These are phyloP conservation scores for Drosophila rubida DNA, from an alignment of 2,888 invertebrate genomes.

Conservation along the genomic window DNA sequence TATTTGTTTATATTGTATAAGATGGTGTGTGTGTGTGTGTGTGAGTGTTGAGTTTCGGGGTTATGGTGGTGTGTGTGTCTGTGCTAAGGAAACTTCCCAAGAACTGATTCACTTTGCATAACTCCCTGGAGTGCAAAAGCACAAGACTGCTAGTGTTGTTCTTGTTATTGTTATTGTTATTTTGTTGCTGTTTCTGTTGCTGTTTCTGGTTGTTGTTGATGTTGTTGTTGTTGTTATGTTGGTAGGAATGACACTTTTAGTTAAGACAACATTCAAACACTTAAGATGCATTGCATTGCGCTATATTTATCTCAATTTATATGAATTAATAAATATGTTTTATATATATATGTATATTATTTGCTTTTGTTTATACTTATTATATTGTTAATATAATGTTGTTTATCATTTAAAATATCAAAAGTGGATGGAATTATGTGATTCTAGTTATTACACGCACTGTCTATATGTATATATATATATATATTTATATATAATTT, in stretches of 20 bases:
- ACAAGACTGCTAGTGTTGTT: slow-evolving; percentile 32
- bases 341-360: slow-evolving; percentile 37
- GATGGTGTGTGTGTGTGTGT: slow-evolving; percentile 9
- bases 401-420: slow-evolving; percentile 76
- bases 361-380: slow-evolving; percentile 33
- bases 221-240: slow-evolving; percentile 16
- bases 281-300: slow-evolving; percentile 50
- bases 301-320: slow-evolving; percentile 42
- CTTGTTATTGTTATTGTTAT: slow-evolving; percentile 13
- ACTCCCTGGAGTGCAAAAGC: slow-evolving; percentile 54
- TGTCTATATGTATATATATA: slow-evolving; percentile 30
- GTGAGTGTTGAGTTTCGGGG: slow-evolving; percentile 13
- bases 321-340: slow-evolving; percentile 42
- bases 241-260: slow-evolving; percentile 64
- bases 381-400: slow-evolving; percentile 39
- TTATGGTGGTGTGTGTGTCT: slow-evolving; percentile 14
- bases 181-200: slow-evolving; percentile 10
- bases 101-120: slow-evolving; percentile 29
- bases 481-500: slow-evolving; percentile 24
- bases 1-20: slow-evolving; percentile 35
- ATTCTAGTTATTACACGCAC: slow-evolving; percentile 75
- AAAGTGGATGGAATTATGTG: slow-evolving; percentile 81
- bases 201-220: slow-evolving; percentile 14
- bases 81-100: slow-evolving; percentile 27
- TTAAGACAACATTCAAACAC: slow-evolving; percentile 68